phyloP scores from a whole-genome alignment of 2,797 vertebrate species.

The Aplochiton taeniatus region DNA sequence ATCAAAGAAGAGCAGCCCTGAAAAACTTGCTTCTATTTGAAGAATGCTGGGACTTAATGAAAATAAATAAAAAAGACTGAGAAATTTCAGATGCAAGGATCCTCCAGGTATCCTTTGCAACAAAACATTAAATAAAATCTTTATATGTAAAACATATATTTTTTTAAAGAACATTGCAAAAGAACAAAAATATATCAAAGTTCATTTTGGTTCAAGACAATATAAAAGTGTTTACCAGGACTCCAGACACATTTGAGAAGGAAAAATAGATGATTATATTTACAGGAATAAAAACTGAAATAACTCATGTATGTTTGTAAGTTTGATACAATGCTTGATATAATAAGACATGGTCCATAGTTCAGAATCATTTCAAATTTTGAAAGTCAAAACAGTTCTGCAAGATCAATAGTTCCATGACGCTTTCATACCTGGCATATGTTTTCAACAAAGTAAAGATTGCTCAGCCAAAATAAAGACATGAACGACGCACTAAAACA shows the following conservation, averaged over 20 bases:
- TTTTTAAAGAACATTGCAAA: background rate
- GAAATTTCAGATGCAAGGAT: slow-evolving; percentile 12
- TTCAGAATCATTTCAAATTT: background rate
- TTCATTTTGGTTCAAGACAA: background rate
- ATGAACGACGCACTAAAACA: slow-evolving; percentile 53
- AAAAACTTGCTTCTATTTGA: slow-evolving; percentile 44
- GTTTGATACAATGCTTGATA: background rate
- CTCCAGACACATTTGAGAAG: background rate
- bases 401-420: background rate
- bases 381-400: background rate
- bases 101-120: background rate
- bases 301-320: background rate
- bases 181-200: background rate
- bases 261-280: no score
- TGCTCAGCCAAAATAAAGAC: slow-evolving; percentile 35
- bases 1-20: slow-evolving; percentile 38
- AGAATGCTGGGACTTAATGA: slow-evolving; percentile 21
- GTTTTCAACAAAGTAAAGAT: slow-evolving; percentile 15
- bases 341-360: background rate
- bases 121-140: background rate
- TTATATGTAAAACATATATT: background rate
- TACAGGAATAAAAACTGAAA: no score
- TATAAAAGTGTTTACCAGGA: background rate
- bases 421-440: background rate
- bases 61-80: slow-evolving; percentile 23